Evolutionary conservation across 1,140 invertebrate species (phyloP).

Genomic region (Zaprionus gabonicus): DNA sequence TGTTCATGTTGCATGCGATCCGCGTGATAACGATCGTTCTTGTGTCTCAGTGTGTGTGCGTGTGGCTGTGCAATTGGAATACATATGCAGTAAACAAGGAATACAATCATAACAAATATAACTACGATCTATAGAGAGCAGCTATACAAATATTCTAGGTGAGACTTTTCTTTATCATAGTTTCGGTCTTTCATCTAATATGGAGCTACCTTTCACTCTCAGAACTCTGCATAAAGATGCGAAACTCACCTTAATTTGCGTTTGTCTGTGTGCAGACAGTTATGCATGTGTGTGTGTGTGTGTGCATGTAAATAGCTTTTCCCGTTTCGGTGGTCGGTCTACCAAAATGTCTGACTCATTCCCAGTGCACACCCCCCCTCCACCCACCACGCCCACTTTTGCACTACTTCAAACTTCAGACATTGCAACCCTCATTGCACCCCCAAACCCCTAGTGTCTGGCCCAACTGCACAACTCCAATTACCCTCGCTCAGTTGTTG

Average conservation of each 20-base stretch:
- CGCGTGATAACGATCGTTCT: background rate
- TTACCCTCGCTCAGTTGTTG: constrained; percentile 25
- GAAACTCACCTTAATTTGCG: background rate
- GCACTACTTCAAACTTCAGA: constrained; percentile 70
- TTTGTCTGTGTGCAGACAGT: background rate
- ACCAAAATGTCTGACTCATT: constrained; percentile 63
- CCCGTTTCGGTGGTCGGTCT: constrained; percentile 29
- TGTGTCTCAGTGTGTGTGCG: too few relatives aligned
- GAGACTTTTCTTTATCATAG: too few relatives aligned
- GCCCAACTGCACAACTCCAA: constrained; percentile 43
- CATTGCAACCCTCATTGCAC: constrained; percentile 78
- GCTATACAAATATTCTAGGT: too few relatives aligned
- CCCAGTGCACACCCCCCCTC: constrained; percentile 34
- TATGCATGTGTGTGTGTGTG: background rate
- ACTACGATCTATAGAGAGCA: background rate
- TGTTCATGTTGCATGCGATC: background rate
- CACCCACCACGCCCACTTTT: constrained; percentile 38
- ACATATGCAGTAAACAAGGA: background rate
- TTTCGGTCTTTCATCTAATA: background rate
- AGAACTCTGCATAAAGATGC: background rate
- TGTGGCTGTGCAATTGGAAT: background rate
- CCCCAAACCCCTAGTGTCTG: constrained; percentile 55
- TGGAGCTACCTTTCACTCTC: background rate
- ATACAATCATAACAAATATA: background rate
- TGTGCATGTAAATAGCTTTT: constrained; percentile 13